Evolutionary conservation across 2,888 invertebrate species (phyloP), one percentile per base, ranked within the genome.

Genomic region (Lasioglossum oenotherae): DNA sequence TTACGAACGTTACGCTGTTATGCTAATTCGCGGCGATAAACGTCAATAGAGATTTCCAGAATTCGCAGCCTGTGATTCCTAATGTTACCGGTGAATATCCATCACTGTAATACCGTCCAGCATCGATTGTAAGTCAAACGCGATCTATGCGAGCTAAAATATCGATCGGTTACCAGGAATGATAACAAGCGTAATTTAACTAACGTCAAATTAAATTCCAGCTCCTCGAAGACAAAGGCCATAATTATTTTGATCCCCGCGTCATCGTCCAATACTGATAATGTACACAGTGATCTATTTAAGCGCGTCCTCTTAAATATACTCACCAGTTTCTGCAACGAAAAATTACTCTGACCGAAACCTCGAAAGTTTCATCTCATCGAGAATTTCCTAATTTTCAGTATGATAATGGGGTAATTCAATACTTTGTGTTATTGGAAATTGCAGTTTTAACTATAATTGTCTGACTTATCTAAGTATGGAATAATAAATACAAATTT

Each of bases 11-110:
- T 53, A 67, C 84, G 49, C 46, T 44, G 35, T 69, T 76, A 85
- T 85, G 85, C 78, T 85, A 85, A 85, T 85, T 85, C 85, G 44
- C 41, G 49, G 77, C 74, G 80, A 85, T 80, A 85, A 85, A 80
- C 77, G 85, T 85, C 85, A 85, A 85, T 85, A 80, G 85, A 79
- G 85, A 85, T 77, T 79, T 77, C 80, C 71, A 77, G 80, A 77
- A 85, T 80, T 85, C 85, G 85, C 69, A 85, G 77, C 60, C 85
- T 78, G 57, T 85, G 85, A 77, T 85, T 85, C 64, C 85, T 85
- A 85, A 85, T 84, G 79, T 80, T 80, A 72, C 85, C 78, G 71
- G 41, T 72, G 80, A 81, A 78, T 85, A 85, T 86, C 81, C 60
- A 86, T 86, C 86, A 80, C 73, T 64, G 64, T 53, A 78, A 81